These are phyloP conservation scores for Phenganax stokvisi DNA, from an alignment of 92 coral and sea anemone genomes.

Conservation along the genomic window DNA sequence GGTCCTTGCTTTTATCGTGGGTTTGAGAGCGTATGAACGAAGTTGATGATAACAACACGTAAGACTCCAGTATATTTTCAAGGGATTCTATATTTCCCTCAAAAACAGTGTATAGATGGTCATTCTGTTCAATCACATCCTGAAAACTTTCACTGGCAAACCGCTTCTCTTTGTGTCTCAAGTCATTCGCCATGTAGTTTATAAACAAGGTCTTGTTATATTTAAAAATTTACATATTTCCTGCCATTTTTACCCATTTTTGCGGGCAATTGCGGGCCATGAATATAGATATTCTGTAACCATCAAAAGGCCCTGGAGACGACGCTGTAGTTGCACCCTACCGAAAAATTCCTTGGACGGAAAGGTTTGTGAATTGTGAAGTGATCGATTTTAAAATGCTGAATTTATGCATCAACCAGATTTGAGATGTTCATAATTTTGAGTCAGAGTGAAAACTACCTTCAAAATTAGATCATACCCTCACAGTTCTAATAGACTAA, in stretches of 20 bases:
- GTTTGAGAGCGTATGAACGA: not conserved
- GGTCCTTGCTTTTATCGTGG: conserved; percentile 4
- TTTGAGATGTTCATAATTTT: too few species aligned
- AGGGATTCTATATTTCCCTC: not conserved
- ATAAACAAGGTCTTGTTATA: not conserved
- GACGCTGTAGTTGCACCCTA: too few species aligned
- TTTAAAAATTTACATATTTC: not conserved
- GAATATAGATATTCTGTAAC: too few species aligned
- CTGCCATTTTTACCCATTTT: not conserved
- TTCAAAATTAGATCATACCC: too few species aligned
- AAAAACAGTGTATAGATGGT: not conserved
- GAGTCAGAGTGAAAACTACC: too few species aligned
- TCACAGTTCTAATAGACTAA: too few species aligned
- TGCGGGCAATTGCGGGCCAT: too few species aligned
- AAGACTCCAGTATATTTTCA: not conserved
- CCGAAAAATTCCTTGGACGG: too few species aligned
- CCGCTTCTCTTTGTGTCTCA: not conserved
- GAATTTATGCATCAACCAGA: too few species aligned
- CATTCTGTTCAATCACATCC: not conserved
- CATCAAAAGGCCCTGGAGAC: too few species aligned
- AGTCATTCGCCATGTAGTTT: not conserved
- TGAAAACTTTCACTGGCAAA: not conserved
- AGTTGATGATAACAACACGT: not conserved
- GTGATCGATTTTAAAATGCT: too few species aligned
- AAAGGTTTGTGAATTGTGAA: too few species aligned